Conservation (phyloP, 2,888 invertebrate genomes). For the Rotaria sp. region DNA sequence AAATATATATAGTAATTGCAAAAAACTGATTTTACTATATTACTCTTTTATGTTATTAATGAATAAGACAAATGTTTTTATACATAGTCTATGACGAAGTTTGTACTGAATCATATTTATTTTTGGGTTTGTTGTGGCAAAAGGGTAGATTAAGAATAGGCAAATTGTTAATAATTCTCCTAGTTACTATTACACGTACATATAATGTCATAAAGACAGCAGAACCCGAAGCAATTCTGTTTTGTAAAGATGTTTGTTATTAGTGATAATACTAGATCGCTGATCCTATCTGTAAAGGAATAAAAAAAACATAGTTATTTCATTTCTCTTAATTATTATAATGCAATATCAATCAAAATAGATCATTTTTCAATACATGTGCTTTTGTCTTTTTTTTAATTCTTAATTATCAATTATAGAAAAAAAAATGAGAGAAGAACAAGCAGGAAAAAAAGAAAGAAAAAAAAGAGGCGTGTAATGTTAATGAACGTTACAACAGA, state of each 20-base stretch:
- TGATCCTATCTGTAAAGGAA: background rate
- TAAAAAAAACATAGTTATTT: no score
- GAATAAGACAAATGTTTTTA: no score
- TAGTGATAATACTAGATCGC: background rate
- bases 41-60: no score
- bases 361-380: background rate
- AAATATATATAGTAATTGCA: no score
- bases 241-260: slow-evolving; percentile 59
- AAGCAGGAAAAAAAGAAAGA: background rate
- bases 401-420: slow-evolving; percentile 20
- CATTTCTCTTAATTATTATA: no score
- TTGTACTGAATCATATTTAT: no score
- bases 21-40: no score
- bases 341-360: no score
- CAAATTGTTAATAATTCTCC: background rate
- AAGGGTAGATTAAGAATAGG: background rate
- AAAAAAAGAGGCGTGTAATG: background rate
- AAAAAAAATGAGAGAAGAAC: background rate
- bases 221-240: slow-evolving; percentile 75
- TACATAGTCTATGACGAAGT: no score
- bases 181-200: background rate
- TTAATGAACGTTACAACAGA: background rate
- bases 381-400: background rate
- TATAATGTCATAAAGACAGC: slow-evolving; percentile 77
- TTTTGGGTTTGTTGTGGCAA: background rate